These are phyloP conservation scores for Drosophila cognata DNA, from an alignment of 2,888 invertebrate species.

Conservation along the genomic window DNA sequence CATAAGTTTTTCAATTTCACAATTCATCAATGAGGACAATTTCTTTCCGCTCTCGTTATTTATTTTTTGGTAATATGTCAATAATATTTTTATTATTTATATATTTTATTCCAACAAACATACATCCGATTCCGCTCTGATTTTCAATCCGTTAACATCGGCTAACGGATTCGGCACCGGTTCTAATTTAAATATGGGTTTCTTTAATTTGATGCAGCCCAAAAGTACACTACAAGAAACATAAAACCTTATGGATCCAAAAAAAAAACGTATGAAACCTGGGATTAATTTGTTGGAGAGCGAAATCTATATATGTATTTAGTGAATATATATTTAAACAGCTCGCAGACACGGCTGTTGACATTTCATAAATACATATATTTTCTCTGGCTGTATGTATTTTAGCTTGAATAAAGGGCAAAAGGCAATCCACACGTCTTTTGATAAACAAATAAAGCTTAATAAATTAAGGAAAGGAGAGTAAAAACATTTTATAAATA, in stretches of 20 bases:
- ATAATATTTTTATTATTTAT: not conserved
- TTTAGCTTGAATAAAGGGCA: not conserved
- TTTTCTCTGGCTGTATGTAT: not conserved
- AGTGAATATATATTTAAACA: constrained; percentile 13
- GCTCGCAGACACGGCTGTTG: not conserved
- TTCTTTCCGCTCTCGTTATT: not conserved
- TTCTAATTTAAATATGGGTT: not conserved
- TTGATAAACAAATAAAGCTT: not conserved
- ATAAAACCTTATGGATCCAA: not conserved
- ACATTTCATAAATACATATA: not conserved
- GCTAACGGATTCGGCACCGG: not conserved
- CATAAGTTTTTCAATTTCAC: not conserved
- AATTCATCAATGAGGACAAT: not conserved
- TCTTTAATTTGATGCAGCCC: not conserved
- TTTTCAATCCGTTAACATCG: not conserved
- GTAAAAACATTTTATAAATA: not conserved
- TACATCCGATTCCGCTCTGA: not conserved
- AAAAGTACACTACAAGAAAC: not conserved
- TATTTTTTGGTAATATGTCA: not conserved
- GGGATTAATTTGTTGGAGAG: constrained; percentile 1
- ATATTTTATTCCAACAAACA: not conserved
- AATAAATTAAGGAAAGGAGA: not conserved
- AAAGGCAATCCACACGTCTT: not conserved
- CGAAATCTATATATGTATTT: constrained; percentile 4
- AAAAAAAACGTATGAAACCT: not conserved